Evolutionary conservation across 2,113 vertebrate genomes (phyloP).

Genomic region (Coptodon rendalli): DNA sequence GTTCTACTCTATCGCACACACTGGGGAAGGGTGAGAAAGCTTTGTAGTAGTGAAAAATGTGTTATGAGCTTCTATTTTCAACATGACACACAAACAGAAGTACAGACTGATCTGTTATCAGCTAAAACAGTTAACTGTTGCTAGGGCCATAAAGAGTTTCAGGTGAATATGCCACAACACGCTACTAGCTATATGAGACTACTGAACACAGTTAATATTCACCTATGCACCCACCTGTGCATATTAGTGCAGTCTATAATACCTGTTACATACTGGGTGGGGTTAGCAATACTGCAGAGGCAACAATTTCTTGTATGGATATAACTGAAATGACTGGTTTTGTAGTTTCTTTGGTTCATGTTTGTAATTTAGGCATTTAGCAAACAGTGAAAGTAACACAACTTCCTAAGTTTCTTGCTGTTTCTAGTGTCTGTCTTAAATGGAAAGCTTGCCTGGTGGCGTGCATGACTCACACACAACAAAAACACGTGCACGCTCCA

Average conservation of each 20-base stretch:
- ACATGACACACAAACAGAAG: neutral
- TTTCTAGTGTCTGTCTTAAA: neutral
- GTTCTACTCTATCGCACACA: neutral
- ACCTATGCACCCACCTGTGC: neutral
- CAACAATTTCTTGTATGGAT: neutral
- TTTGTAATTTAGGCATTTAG: neutral
- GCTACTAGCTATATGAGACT: neutral
- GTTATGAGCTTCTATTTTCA: neutral
- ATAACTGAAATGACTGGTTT: neutral
- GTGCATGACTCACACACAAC: slow-evolving; percentile 12
- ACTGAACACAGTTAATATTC: neutral
- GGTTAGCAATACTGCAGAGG: neutral
- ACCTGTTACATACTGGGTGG: neutral
- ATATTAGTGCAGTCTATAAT: neutral
- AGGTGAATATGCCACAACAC: neutral
- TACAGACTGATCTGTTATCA: neutral
- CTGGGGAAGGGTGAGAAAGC: neutral
- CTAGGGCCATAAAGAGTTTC: neutral
- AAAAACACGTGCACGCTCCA: neutral
- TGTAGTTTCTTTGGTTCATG: neutral
- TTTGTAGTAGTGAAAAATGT: neutral
- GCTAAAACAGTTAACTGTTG: neutral
- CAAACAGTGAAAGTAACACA: neutral
- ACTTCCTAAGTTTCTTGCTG: neutral
- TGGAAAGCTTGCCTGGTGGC: neutral